Evolutionary conservation across 2,113 vertebrate species (phyloP), one percentile per base, ranked within the genome.

Genomic region (Urocitellus parryii): DNA sequence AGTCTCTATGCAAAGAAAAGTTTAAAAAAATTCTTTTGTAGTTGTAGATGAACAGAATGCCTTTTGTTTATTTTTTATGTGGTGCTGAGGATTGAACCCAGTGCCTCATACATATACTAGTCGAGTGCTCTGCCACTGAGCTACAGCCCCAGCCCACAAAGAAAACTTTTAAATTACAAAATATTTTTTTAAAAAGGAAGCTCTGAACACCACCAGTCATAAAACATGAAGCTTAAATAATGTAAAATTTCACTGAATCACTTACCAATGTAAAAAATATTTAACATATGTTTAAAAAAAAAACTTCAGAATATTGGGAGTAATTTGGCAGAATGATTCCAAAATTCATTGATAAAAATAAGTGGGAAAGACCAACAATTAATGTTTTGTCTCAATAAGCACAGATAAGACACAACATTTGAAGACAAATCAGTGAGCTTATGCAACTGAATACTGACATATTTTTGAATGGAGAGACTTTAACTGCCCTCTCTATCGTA

Each of bases 331-430:
- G 2, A 94, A 20, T 77, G 4, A 93, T 48, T 88, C 56, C 29
- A 92, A 92, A 94, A 77, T 68, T 93, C 24, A 80, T n/a, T 58
- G 39, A 77, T n/a, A 87, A 85, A 93, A 87, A 88, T 84, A 88
- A 81, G 42, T 14, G 29, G 51, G 37, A 67, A 91, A 91, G 32
- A 34, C 9, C 4, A 96, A 16, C 48, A 81, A 74, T 88, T 13
- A 42, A 92, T 58, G 56, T 20, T 8, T 58, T 58, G 20, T 58
- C 7, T 22, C 56, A 58, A 6, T 58, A 20, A 56, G 56, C 56
- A 58, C 56, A 58, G 56, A 58, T 22, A 58, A 56, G 56, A 58
- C 56, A 58, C 6, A 91, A 70, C 13, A 18, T 78, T 5, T 92
- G 13, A 80, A 89, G 17, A 97, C 58, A 94, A 88, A 80, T 22